Evolutionary conservation across 2,797 vertebrate species (phyloP), one percentile per base, ranked within the genome.

Genomic region (Coregonus suidteri): DNA sequence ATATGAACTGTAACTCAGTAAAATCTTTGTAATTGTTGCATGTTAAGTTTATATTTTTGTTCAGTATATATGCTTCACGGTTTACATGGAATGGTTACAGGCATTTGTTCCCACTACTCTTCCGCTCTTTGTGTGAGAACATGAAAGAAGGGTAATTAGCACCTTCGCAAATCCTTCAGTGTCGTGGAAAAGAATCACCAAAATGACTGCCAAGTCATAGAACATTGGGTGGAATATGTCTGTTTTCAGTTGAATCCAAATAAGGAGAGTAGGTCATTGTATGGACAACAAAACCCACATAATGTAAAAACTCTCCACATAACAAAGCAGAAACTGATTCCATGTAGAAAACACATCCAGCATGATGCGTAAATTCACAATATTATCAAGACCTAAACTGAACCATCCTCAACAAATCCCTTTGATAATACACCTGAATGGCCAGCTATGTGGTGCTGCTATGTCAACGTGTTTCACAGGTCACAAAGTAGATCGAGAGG

Each of bases 81-180:
- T 72, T 87, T 86, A 82, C 53, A 71, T 81, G 82, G 79, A 88
- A 59, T 20, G 4, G 56, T 20, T 59, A 59, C n/a, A 5, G 15
- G 56, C 56, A 59, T 59, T n/a, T 62, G 20, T 62, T 25, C 59
- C 59, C 20, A 71, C 53, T 47, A 1, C 56, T 1, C 41, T 53
- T 52, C 53, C 65, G 66, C 71, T 25, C 20, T 62, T 62, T 62
- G 59, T 25, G 59, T 54, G 74, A 71, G 65, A 86, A 89, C 76
- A 83, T 75, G 77, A 81, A 72, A 84, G 86, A 89, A 81, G 83
- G 79, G 79, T 86, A 87, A 81, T 89, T 85, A 84, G 54, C 74
- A 75, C 64, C 34, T 77, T 35, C 73, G 9, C 47, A 80, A 72
- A 77, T 85, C 77, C 74, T 14, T 62, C 76, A 71, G 13, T 34